phyloP scores from a whole-genome alignment of 1,140 invertebrate species.

The Drosophila nikananu region DNA sequence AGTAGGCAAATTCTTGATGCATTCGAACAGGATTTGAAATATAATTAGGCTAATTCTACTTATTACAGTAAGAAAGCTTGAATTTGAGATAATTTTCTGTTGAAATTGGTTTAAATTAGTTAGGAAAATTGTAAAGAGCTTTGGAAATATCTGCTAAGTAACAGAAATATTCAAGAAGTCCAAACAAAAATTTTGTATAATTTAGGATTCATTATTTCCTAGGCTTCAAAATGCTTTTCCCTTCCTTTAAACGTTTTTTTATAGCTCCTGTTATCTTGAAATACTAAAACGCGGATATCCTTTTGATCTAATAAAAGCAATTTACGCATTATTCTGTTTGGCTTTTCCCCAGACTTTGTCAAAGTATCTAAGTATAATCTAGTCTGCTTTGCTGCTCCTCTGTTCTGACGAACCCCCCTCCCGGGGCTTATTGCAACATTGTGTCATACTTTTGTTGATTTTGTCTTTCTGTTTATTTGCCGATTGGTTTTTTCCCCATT shows the following conservation, averaged over 20 bases:
- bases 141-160: background rate
- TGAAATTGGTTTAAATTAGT: background rate
- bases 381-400: conserved; percentile 4
- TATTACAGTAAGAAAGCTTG: background rate
- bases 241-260: background rate
- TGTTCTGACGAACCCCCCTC: no score
- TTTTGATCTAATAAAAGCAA: conserved; percentile 15
- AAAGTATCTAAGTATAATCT: conserved; percentile 19
- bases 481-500: conserved; percentile 61
- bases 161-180: background rate
- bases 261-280: background rate
- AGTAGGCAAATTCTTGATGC: conserved; percentile 32
- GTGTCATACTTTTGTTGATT: conserved; percentile 81
- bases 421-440: conserved; percentile 62
- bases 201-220: background rate
- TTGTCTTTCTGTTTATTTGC: conserved; percentile 69
- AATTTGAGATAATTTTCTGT: background rate
- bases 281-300: background rate
- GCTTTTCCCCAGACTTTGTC: background rate
- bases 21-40: background rate
- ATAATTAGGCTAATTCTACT: background rate
- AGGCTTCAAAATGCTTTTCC: background rate
- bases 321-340: conserved; percentile 25
- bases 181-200: background rate
- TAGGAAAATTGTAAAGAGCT: background rate